Evolutionary conservation across 2,888 invertebrate genomes (phyloP), one percentile per base, ranked within the genome.

Genomic region (Drosophila flavopinicola): DNA sequence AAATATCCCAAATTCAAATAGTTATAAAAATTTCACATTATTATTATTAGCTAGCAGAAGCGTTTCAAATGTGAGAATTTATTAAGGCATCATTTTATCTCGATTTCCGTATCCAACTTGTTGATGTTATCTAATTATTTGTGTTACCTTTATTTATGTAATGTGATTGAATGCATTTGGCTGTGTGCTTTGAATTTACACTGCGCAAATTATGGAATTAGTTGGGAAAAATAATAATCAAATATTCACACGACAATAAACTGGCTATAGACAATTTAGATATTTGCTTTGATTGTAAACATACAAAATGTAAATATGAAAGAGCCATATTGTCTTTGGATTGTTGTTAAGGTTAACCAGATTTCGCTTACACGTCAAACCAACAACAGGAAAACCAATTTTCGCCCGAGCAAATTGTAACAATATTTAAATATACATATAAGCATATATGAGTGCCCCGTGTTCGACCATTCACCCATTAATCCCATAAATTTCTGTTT

Each of bases 401-500:
- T 66, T 57, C 39, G 74, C 35, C 27, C 35, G 27, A 47, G 64
- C 70, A 70, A 71, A 71, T 56, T 71, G 75, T 71, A 71, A 71
- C 70, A 75, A 69, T 71, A 71, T 75, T 57, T 39, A 63, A 53
- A 61, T 33, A 20, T 20, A 20, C 4, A 20, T 20, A 20, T 27
- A 29, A 27, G 11, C 30, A 32, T 32, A 53, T 23, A 13, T 17
- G 41, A 63, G 66, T 74, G 57, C 57, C 53, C 45, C 38, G 38
- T 73, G 74, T 17, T 49, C 33, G 23, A 27, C 29, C 66, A 54
- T 23, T 66, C 44, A 60, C 49, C 60, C 53, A 64, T 54, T 78
- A 83, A 86, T 72, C 68, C 77, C 79, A 79, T 79, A 76, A 79
- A 86, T 86, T 84, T 63, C 54, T 60, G 51, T 69, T 75, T 63